Percentiles rank a stretch among this genome's conserved stretches.
phyloP scores from a whole-genome alignment of 2,797 vertebrate species.

The Pogonophryne albipinna region DNA sequence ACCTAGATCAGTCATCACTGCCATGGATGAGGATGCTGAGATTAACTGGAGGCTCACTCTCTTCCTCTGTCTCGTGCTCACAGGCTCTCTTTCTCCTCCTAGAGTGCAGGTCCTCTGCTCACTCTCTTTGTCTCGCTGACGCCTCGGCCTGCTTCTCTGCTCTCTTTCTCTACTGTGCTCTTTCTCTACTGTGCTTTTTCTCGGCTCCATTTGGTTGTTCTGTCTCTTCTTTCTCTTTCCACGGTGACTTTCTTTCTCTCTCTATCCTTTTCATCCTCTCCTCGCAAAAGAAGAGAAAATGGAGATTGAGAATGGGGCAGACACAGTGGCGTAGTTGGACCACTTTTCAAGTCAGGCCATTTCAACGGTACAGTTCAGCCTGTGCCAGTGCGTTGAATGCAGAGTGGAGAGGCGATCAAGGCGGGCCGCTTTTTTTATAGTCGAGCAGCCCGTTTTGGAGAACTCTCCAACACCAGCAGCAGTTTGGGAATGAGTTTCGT shows the following conservation, averaged over 20 bases:
- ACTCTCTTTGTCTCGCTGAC: slow-evolving; percentile 45
- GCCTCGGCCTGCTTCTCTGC: slow-evolving; percentile 55
- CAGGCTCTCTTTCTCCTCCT: slow-evolving; percentile 50
- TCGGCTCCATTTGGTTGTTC: slow-evolving; percentile 35
- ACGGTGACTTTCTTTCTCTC: slow-evolving; percentile 37
- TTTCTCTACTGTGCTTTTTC: slow-evolving; percentile 16
- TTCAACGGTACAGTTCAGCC: slow-evolving; percentile 49
- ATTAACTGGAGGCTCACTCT: slow-evolving; percentile 77
- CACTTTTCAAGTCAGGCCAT: slow-evolving; percentile 52
- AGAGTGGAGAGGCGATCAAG: slow-evolving; percentile 49
- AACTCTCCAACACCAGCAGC: slow-evolving; percentile 52
- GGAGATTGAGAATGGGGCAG: slow-evolving; percentile 49
- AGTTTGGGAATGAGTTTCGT: slow-evolving; percentile 57
- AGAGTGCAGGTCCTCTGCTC: slow-evolving; percentile 40
- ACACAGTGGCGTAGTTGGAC: slow-evolving; percentile 52
- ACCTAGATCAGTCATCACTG: slow-evolving; percentile 81
- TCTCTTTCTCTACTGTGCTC: slow-evolving; percentile 28
- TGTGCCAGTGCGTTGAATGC: slow-evolving; percentile 53
- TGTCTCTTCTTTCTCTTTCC: slow-evolving; percentile 52
- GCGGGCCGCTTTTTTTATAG: slow-evolving; percentile 43
- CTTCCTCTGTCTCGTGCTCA: slow-evolving; percentile 57
- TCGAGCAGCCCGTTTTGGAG: slow-evolving; percentile 47
- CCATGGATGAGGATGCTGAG: slow-evolving; percentile 78
- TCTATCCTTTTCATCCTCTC: slow-evolving; percentile 46
- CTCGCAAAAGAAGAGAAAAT: slow-evolving; percentile 47